These are phyloP conservation scores for Cebidichthys violaceus DNA, from an alignment of 2,113 vertebrate species.

Conservation along the genomic window DNA sequence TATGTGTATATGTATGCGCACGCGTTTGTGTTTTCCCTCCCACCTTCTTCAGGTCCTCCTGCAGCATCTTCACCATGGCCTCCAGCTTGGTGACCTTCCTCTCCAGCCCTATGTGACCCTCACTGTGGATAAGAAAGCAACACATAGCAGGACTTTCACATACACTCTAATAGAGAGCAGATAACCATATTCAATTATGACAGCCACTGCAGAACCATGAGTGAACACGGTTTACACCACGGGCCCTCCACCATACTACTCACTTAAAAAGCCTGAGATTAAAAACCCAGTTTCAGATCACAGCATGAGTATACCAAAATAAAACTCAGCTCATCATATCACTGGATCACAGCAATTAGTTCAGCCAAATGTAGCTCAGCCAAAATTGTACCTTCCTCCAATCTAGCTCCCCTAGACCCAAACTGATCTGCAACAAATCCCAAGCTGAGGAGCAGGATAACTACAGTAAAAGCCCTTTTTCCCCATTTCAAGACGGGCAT, in stretches of 20 bases:
- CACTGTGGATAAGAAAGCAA: constrained; percentile 79
- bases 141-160: neutral
- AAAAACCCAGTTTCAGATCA: neutral
- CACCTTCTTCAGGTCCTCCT: constrained; percentile 97
- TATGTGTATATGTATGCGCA: no score
- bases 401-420: neutral
- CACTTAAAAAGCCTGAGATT: neutral
- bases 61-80: constrained; percentile 96
- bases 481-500: neutral
- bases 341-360: neutral
- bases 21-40: constrained; percentile 11
- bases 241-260: neutral
- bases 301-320: neutral
- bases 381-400: neutral
- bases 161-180: neutral
- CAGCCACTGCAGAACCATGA: no score
- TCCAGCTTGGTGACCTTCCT: constrained; percentile 97
- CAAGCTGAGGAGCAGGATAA: neutral
- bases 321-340: neutral
- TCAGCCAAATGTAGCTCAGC: no score
- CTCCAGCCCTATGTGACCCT: constrained; percentile 92
- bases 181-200: neutral
- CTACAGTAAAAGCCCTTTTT: neutral
- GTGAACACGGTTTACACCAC: neutral
- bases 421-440: neutral